phyloP scores from a whole-genome alignment of 1,140 invertebrate genomes.

The Calliphora vicina region DNA sequence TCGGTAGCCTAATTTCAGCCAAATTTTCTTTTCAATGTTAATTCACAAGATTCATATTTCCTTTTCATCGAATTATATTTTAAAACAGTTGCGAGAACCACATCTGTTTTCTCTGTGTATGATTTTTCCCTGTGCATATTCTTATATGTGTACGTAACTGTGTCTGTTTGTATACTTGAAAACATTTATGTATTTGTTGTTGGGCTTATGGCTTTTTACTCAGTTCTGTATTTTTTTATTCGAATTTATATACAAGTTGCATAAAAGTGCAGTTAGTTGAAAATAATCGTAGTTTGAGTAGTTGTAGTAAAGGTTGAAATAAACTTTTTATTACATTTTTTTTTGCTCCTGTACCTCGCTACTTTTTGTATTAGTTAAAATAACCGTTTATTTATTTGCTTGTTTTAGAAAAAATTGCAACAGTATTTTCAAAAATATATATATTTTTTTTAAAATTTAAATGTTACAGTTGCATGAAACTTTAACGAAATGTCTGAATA shows the following conservation, averaged over 20 bases:
- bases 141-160: too few species aligned
- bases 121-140: neutral
- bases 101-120: too few species aligned
- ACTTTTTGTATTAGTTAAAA: neutral
- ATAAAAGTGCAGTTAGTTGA: constrained; percentile 34
- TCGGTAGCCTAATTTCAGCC: too few species aligned
- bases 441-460: too few species aligned
- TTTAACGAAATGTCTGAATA: too few species aligned
- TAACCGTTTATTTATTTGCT: neutral
- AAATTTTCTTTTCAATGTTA: too few species aligned
- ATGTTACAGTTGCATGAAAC: too few species aligned
- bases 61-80: too few species aligned
- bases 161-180: neutral
- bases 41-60: too few species aligned
- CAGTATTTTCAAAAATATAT: neutral
- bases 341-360: neutral
- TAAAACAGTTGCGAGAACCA: too few species aligned
- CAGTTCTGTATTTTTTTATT: neutral
- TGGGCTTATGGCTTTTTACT: neutral
- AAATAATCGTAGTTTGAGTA: constrained; percentile 14
- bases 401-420: neutral
- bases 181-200: constrained; percentile 4
- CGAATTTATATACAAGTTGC: constrained; percentile 21
- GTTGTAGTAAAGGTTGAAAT: constrained; percentile 26
- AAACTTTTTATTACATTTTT: constrained; percentile 24